These are phyloP conservation scores for Andricus quercusramuli DNA, from an alignment of 2,888 invertebrate genomes.

Conservation along the genomic window DNA sequence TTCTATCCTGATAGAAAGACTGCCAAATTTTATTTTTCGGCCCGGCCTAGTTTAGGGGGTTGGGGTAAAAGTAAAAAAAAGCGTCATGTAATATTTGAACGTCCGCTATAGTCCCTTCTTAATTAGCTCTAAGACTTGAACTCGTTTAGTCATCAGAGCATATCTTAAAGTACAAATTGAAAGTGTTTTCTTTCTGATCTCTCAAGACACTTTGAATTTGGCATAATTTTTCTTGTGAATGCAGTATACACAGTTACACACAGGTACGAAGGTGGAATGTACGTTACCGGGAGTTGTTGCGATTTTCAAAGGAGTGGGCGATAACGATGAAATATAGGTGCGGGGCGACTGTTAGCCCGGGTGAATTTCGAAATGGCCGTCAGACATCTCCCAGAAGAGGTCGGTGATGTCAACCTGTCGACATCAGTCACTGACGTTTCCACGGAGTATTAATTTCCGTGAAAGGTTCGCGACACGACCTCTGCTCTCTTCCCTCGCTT, in stretches of 20 bases:
- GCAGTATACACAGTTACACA: neutral
- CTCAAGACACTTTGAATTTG: neutral
- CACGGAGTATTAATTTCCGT: conserved; percentile 45
- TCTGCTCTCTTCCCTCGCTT: neutral
- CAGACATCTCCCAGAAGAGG: conserved; percentile 11
- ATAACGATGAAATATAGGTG: neutral
- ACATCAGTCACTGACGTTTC: conserved; percentile 40
- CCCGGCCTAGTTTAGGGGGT: too few species aligned
- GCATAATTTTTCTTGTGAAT: neutral
- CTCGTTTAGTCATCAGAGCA: too few species aligned
- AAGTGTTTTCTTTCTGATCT: neutral
- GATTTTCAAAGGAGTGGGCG: neutral
- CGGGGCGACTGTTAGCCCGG: neutral
- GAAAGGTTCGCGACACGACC: conserved; percentile 42
- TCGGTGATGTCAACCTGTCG: conserved; percentile 41
- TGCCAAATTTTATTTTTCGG: too few species aligned
- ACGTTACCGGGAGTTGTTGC: too few species aligned
- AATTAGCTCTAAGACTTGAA: too few species aligned
- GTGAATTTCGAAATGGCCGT: conserved; percentile 1
- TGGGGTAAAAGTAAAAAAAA: too few species aligned
- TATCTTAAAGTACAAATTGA: too few species aligned
- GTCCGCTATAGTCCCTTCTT: too few species aligned
- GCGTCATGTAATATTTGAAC: too few species aligned
- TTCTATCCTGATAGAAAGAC: too few species aligned
- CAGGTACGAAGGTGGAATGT: neutral